Evolutionary conservation across 2,888 invertebrate genomes (phyloP).

Genomic region (Teinopalpus imperialis): DNA sequence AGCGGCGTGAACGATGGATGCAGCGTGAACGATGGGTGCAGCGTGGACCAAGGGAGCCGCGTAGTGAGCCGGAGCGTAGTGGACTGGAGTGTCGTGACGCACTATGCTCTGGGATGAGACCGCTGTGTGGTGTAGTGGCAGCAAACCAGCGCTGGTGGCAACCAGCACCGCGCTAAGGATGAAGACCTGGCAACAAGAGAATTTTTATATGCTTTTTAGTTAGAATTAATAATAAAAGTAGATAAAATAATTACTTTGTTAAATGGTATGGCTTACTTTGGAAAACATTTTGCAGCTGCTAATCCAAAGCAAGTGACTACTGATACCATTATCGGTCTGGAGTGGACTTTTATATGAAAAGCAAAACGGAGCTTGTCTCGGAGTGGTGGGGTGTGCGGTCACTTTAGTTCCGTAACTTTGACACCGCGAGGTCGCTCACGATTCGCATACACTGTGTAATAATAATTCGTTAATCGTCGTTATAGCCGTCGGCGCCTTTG

Average conservation of each 20-base stretch:
- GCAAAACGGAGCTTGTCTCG: constrained; percentile 73
- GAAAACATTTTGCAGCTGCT: constrained; percentile 78
- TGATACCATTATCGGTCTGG: constrained; percentile 74
- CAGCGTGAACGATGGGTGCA: constrained; percentile 53
- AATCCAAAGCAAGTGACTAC: constrained; percentile 76
- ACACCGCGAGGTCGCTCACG: constrained; percentile 73
- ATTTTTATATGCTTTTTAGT: not conserved
- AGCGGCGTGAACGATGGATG: constrained; percentile 58
- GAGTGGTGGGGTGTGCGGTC: constrained; percentile 71
- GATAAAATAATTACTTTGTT: too few relatives aligned
- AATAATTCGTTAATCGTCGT: constrained; percentile 44
- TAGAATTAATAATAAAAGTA: too few relatives aligned
- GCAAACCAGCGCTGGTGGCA: constrained; percentile 80
- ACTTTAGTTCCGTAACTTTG: constrained; percentile 80
- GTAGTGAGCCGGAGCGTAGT: constrained; percentile 55
- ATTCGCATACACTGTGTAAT: constrained; percentile 55
- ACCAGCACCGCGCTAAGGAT: constrained; percentile 74
- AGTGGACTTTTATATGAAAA: constrained; percentile 79
- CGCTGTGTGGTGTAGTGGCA: constrained; percentile 67
- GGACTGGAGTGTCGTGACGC: constrained; percentile 67
- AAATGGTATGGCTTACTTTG: constrained; percentile 60
- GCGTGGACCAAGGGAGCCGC: constrained; percentile 47
- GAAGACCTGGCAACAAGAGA: constrained; percentile 52
- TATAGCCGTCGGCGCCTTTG: constrained; percentile 40
- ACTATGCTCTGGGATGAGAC: constrained; percentile 78